These are phyloP conservation scores for Acleris cristana DNA, from an alignment of 2,888 invertebrate genomes.

Conservation along the genomic window DNA sequence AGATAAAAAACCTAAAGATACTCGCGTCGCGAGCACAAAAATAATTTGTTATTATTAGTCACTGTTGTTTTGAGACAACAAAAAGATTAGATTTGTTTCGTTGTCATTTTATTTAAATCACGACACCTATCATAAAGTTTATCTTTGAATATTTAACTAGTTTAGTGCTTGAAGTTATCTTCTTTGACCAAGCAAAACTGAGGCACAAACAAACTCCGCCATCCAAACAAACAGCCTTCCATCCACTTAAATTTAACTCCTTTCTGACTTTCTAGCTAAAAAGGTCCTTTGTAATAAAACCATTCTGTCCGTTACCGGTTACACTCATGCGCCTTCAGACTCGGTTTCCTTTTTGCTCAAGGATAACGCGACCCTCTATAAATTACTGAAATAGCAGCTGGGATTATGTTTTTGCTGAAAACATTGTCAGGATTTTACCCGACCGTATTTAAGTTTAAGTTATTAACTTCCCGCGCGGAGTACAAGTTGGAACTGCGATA, in stretches of 20 bases:
- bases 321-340: slow-evolving; percentile 26
- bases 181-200: background rate
- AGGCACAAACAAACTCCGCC: background rate
- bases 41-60: too few species aligned
- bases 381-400: slow-evolving; percentile 34
- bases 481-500: slow-evolving; percentile 29
- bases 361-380: slow-evolving; percentile 35
- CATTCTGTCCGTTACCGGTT: slow-evolving; percentile 30
- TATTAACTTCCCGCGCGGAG: slow-evolving; percentile 14
- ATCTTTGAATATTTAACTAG: too few species aligned
- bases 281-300: slow-evolving; percentile 10
- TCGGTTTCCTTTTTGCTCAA: slow-evolving; percentile 29
- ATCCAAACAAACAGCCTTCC: background rate
- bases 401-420: slow-evolving; percentile 21
- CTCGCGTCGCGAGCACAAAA: too few species aligned
- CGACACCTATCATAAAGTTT: too few species aligned
- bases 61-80: too few species aligned
- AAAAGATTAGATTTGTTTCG: too few species aligned
- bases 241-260: background rate
- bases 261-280: background rate
- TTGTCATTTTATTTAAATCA: too few species aligned
- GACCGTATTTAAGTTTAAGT: slow-evolving; percentile 10
- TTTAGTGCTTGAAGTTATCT: background rate
- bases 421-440: slow-evolving; percentile 3
- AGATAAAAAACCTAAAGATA: too few species aligned